Conservation (phyloP, 2,888 invertebrate genomes). For the Biston stratarius region DNA sequence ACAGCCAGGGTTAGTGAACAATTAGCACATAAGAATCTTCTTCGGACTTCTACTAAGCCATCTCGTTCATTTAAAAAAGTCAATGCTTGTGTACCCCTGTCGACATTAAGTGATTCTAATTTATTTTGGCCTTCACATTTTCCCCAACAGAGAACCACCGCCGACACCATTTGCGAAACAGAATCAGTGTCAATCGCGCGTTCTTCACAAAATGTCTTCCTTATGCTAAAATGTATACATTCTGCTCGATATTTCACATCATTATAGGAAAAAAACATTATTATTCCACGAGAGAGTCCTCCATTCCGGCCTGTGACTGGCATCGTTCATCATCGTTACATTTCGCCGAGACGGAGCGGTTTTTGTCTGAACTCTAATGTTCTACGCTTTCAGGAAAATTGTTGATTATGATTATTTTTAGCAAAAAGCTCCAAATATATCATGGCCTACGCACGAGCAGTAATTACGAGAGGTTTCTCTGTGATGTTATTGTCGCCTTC, state of each 20-base stretch:
- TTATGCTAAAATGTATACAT: constrained; percentile 12
- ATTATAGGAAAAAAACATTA: constrained; percentile 27
- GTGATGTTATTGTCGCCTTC: not conserved
- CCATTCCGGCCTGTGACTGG: constrained; percentile 11
- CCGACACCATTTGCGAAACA: constrained; percentile 1
- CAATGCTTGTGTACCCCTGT: too few species aligned
- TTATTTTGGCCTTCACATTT: not conserved
- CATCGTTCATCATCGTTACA: constrained; percentile 40
- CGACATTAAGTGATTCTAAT: too few species aligned
- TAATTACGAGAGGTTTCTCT: constrained; percentile 4
- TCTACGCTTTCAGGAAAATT: constrained; percentile 22
- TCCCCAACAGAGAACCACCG: not conserved
- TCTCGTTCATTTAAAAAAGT: too few species aligned
- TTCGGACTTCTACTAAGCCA: too few species aligned
- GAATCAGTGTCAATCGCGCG: constrained; percentile 9
- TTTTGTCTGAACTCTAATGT: constrained; percentile 36
- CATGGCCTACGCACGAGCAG: not conserved
- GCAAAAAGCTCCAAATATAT: constrained; percentile 21
- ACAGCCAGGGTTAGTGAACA: too few species aligned
- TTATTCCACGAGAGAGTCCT: constrained; percentile 28
- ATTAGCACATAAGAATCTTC: too few species aligned
- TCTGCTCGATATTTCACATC: constrained; percentile 15
- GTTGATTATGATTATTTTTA: constrained; percentile 30
- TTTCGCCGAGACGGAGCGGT: constrained; percentile 24
- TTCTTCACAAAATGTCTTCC: constrained; percentile 9